Conservation (phyloP, 2,888 invertebrate genomes). For the Ectropis crepuscularia region DNA sequence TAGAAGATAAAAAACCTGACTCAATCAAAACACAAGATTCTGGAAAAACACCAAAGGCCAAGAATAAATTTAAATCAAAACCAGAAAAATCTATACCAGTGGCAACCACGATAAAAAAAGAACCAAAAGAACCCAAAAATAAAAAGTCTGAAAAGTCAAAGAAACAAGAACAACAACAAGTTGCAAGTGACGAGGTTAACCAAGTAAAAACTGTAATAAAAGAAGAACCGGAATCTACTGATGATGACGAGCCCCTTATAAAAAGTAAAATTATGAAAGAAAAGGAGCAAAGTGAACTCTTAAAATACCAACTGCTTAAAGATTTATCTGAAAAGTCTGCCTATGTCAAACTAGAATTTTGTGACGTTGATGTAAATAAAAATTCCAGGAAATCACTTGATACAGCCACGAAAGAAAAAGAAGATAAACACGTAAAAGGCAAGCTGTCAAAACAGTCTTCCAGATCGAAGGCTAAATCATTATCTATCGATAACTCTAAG, state of each 20-base stretch:
- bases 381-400: slow-evolving; percentile 71
- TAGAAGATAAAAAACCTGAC: slow-evolving; percentile 35
- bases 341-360: slow-evolving; percentile 79
- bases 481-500: slow-evolving; percentile 66
- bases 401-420: slow-evolving; percentile 62
- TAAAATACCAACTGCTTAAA: slow-evolving; percentile 73
- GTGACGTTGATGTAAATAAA: slow-evolving; percentile 75
- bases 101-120: slow-evolving; percentile 51
- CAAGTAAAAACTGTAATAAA: slow-evolving; percentile 62
- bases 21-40: slow-evolving; percentile 31
- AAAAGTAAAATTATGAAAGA: slow-evolving; percentile 76
- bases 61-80: slow-evolving; percentile 58
- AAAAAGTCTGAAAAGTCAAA: slow-evolving; percentile 26
- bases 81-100: slow-evolving; percentile 49
- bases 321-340: slow-evolving; percentile 79
- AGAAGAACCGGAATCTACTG: slow-evolving; percentile 73
- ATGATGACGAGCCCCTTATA: slow-evolving; percentile 75
- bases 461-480: slow-evolving; percentile 63
- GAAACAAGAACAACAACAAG: slow-evolving; percentile 5
- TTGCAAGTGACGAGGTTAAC: slow-evolving; percentile 30
- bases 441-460: slow-evolving; percentile 60
- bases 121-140: slow-evolving; percentile 52
- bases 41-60: slow-evolving; percentile 57
- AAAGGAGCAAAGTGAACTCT: slow-evolving; percentile 66
- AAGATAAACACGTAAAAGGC: slow-evolving; percentile 62